Percentiles rank a stretch among this genome's conserved stretches.
phyloP scores from a whole-genome alignment of 1,140 invertebrate species.

The Eueides isabella region DNA sequence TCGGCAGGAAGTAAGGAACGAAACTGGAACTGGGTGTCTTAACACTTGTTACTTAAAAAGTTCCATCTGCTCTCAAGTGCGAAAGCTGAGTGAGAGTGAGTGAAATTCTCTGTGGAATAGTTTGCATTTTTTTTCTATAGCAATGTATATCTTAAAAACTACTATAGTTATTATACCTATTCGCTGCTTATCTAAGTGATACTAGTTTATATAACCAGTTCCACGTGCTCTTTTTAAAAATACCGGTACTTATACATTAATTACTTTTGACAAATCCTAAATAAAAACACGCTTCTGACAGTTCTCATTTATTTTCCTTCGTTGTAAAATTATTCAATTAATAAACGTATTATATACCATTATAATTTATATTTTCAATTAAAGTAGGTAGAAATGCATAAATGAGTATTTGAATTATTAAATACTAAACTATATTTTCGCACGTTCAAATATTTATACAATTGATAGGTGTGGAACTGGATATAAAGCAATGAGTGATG shows the following conservation, averaged over 20 bases:
- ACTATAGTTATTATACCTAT: background rate
- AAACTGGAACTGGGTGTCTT: no score
- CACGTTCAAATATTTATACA: background rate
- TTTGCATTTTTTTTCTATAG: no score
- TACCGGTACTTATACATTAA: background rate
- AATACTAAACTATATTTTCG: background rate
- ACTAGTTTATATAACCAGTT: background rate
- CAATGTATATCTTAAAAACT: background rate
- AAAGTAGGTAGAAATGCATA: background rate
- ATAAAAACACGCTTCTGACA: background rate
- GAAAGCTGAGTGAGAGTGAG: no score
- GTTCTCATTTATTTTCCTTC: background rate
- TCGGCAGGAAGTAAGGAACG: no score
- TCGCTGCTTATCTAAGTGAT: background rate
- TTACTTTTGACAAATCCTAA: background rate
- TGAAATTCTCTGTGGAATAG: no score
- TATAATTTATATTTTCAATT: no score
- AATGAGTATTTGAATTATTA: background rate
- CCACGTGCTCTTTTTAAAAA: background rate
- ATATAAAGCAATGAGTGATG: constrained; percentile 21
- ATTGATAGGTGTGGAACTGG: background rate
- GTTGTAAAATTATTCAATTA: background rate
- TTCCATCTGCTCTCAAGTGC: no score
- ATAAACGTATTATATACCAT: no score
- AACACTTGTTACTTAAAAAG: no score